phyloP scores from a whole-genome alignment of 64 coral and sea anemone species.

The Stichodactyla helianthus region DNA sequence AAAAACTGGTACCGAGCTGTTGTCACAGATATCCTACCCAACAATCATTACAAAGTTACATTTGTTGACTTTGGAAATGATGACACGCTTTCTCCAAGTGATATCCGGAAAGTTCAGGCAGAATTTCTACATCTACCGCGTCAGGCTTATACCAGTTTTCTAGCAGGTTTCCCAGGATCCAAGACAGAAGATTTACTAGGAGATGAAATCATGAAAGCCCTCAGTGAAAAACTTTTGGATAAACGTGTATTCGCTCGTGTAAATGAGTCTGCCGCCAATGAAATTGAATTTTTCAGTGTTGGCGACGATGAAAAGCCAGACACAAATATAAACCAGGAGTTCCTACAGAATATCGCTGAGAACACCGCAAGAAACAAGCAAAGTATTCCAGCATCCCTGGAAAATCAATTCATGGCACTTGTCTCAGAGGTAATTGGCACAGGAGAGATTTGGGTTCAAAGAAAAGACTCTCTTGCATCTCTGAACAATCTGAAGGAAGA shows the following conservation, averaged over 20 bases:
- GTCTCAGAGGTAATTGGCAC: slow-evolving; percentile 25
- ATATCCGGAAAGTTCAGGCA: slow-evolving; percentile 12
- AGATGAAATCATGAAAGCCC: slow-evolving; percentile 5
- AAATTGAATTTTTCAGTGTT: slow-evolving; percentile 37
- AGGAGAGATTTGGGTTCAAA: slow-evolving; percentile 52
- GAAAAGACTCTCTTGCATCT: background rate
- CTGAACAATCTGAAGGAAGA: slow-evolving; percentile 32
- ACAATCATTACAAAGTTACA: slow-evolving; percentile 31
- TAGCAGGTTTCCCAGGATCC: slow-evolving; percentile 5
- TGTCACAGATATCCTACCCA: slow-evolving; percentile 25
- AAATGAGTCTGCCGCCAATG: background rate
- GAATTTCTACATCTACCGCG: slow-evolving; percentile 33
- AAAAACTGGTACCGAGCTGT: slow-evolving; percentile 58
- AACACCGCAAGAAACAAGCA: background rate
- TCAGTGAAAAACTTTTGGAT: background rate
- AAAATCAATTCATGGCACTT: slow-evolving; percentile 33
- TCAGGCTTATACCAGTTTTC: slow-evolving; percentile 27
- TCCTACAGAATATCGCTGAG: background rate
- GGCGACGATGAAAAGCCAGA: background rate
- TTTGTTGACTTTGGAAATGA: slow-evolving; percentile 78
- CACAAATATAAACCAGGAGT: slow-evolving; percentile 6
- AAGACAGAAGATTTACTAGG: background rate
- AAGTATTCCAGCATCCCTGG: background rate
- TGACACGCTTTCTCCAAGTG: slow-evolving; percentile 21
- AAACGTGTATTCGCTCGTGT: slow-evolving; percentile 23